These are phyloP conservation scores for Rhincodon typus DNA, from an alignment of 2,797 vertebrate species.

Conservation along the genomic window DNA sequence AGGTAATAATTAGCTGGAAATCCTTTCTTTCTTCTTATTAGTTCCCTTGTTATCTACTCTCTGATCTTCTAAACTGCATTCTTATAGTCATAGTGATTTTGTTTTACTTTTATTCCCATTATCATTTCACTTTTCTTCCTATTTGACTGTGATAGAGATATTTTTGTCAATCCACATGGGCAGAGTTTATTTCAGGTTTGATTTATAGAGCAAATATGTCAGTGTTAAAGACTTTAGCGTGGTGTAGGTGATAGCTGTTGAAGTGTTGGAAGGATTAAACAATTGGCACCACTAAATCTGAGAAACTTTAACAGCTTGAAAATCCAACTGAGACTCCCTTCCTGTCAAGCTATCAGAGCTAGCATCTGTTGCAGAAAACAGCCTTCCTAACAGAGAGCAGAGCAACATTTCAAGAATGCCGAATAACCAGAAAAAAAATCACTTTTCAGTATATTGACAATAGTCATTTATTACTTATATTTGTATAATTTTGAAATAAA, in stretches of 20 bases:
- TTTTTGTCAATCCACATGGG: not conserved
- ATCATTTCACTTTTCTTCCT: not conserved
- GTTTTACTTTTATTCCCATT: not conserved
- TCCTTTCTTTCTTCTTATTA: not conserved
- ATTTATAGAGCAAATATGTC: not conserved
- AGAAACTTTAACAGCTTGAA: not conserved
- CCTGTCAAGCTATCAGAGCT: not conserved
- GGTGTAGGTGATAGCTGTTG: not conserved
- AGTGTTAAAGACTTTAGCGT: not conserved
- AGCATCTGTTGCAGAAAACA: not conserved
- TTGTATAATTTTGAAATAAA: not conserved
- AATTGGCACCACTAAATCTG: not conserved
- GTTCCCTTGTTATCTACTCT: no score
- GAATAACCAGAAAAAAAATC: not conserved
- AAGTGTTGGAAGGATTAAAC: not conserved
- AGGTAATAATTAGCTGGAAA: not conserved
- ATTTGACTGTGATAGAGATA: not conserved
- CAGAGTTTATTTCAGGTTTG: not conserved
- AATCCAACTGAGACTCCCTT: slow-evolving; percentile 12
- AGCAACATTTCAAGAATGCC: not conserved
- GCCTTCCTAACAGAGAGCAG: not conserved
- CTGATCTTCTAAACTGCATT: no score
- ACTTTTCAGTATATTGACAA: not conserved
- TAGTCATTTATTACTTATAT: not conserved
- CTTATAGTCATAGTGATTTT: no score